Evolutionary conservation across 2,888 invertebrate species (phyloP), one percentile per base, ranked within the genome.

Genomic region (Brachylomia viminalis): DNA sequence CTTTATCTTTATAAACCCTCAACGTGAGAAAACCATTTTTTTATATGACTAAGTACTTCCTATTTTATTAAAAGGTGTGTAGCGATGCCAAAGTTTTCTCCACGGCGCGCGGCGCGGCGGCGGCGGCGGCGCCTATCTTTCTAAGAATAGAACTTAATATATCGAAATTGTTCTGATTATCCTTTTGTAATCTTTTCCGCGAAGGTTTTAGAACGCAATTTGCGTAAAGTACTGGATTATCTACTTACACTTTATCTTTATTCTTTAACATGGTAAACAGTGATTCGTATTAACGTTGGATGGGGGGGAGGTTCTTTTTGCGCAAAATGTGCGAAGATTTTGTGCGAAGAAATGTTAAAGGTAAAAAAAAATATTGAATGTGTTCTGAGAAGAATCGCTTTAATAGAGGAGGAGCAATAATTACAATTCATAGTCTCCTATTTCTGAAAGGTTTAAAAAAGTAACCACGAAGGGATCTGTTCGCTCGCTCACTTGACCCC

Each of bases 121-220:
- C n/a, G n/a, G n/a, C n/a, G n/a, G n/a, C n/a, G n/a, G n/a, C 11
- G 20, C 61, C 30, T 45, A 42, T 47, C 8, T 45, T 38, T 49
- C 33, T 38, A 38, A 81, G 68, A 65, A 76, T 65, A 75, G 79
- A 81, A 59, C 15, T 23, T 49, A 61, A 74, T 75, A 47, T 68
- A 58, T 64, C 68, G 56, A 54, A n/a, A 23, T 49, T 68, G 73
- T 82, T 68, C 49, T 56, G 59, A 79, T 61, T 65, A 78, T 68
- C 42, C 59, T 54, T 83, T 61, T 59, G 72, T 79, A 78, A 83
- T 83, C 54, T 72, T 65, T 72, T 72, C 72, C 49, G 59, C n/a
- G 56, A 66, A 27, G 52, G 23, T 59, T 76, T 59, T 30, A 17
- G 62, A 78, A 65, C 68, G 64, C 64, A 72, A 78, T 83, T 80